Base-by-base conservation (phyloP, 2,113 vertebrate genomes). In the Ctenodactylus gundi region DNA sequence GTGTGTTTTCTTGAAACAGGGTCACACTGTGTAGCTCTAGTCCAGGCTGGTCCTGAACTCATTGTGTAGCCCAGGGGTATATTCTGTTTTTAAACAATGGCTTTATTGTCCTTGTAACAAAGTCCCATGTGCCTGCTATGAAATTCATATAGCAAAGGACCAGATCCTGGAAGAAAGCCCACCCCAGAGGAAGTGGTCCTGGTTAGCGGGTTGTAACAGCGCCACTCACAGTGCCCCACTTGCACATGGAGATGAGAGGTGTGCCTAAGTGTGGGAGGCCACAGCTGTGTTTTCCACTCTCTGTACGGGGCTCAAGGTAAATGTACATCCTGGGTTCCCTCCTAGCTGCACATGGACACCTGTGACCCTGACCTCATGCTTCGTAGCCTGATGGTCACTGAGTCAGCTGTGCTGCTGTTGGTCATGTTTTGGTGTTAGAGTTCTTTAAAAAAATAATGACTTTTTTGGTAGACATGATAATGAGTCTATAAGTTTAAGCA, bases 351-450 rank as follows among this genome's bases (percentile, higher is more conserved):
- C 9, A 4, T 7, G 13, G 64, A 44, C 14, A 21, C 36, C 31
- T 67, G 18, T 51, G 64, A 46, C 80, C 31, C 25, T 1, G 0
- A 34, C 20, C 25, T 9, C 0, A 0, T 4, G 46, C 53, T 83
- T 80, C 12, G 18, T 34, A 29, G 29, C 49, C 15, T 65, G 3
- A 29, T 12, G n/a, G 21, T 46, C 57, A 41, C 39, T 0, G 44
- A 49, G 6, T 76, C 18, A 31, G 27, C 23, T 44, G 25, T 84
- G 64, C 27, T 46, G 2, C n/a, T 67, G 87, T 51, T 55, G 85
- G 25, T 92, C 44, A 14, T 62, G 46, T 78, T 68, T 31, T 6
- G 21, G 27, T 12, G 6, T 21, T 68, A 10, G 46, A 60, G 60
- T 15, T 51, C 39, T 81, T 82, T 46, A 12, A n/a, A 14, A 51